Evolutionary conservation across 2,888 invertebrate genomes (phyloP).

Genomic region (Epirrhoe alternata): DNA sequence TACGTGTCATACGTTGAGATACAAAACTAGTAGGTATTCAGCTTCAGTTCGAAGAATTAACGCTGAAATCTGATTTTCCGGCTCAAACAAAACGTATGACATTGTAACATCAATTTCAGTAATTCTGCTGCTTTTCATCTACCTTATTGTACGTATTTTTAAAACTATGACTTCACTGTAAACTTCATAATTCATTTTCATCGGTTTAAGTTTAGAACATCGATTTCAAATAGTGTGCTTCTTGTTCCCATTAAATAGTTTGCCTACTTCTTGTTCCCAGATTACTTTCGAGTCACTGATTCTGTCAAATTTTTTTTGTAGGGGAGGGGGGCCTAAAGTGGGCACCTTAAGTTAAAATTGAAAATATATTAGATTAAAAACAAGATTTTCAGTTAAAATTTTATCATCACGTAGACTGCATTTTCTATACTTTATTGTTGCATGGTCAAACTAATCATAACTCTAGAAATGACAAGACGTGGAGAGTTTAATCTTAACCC

Average conservation of each 20-base stretch:
- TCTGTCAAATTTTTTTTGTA: too few relatives aligned
- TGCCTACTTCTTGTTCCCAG: neutral
- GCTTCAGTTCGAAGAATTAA: neutral
- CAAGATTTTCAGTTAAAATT: too few relatives aligned
- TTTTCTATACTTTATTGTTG: too few relatives aligned
- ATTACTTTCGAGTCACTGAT: neutral
- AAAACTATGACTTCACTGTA: neutral
- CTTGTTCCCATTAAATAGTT: neutral
- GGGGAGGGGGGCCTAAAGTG: too few relatives aligned
- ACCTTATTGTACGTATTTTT: constrained; percentile 12
- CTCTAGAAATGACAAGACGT: too few relatives aligned
- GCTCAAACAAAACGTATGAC: constrained; percentile 10
- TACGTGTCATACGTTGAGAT: neutral
- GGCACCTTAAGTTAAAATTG: too few relatives aligned
- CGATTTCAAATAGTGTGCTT: neutral
- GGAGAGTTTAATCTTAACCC: too few relatives aligned
- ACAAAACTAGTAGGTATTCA: neutral
- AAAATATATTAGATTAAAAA: too few relatives aligned
- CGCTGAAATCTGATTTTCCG: neutral
- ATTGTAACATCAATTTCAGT: neutral
- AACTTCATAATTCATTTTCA: neutral
- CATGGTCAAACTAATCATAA: too few relatives aligned
- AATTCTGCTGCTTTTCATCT: constrained; percentile 16
- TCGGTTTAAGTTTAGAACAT: neutral
- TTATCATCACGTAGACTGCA: too few relatives aligned